phyloP scores from a whole-genome alignment of 2,888 invertebrate species.

The Cheilosia vulpina region DNA sequence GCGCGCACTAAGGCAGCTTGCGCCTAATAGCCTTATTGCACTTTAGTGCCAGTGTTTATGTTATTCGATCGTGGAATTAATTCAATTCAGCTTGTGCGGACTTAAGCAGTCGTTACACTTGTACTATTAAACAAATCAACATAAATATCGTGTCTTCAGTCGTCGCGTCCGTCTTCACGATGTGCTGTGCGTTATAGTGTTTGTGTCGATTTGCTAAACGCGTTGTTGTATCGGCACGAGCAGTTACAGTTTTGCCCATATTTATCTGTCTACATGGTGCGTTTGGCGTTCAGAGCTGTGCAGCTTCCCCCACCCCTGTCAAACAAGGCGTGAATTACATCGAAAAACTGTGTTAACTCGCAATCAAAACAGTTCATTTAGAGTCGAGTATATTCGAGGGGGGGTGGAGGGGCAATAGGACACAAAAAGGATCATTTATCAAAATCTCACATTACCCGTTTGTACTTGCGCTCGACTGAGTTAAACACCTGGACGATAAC shows the following conservation, averaged over 20 bases:
- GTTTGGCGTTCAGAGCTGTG: constrained; percentile 27
- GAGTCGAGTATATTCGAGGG: constrained; percentile 13
- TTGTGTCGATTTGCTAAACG: constrained; percentile 66
- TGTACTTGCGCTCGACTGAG: constrained; percentile 59
- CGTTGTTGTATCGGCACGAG: constrained; percentile 39
- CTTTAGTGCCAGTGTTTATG: constrained; percentile 74
- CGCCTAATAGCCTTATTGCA: constrained; percentile 73
- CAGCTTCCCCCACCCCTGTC: constrained; percentile 7
- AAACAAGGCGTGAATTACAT: constrained; percentile 73
- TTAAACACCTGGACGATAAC: constrained; percentile 74
- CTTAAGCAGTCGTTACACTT: constrained; percentile 75
- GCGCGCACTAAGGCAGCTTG: constrained; percentile 37
- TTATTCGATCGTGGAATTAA: constrained; percentile 74
- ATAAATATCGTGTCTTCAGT: constrained; percentile 74
- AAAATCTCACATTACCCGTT: constrained; percentile 75
- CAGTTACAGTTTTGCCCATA: constrained; percentile 37
- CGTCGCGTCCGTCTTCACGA: constrained; percentile 32
- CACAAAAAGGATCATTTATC: constrained; percentile 74
- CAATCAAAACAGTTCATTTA: constrained; percentile 71
- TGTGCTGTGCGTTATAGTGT: constrained; percentile 50
- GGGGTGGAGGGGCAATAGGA: constrained; percentile 28
- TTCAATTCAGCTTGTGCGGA: constrained; percentile 69
- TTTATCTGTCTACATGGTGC: constrained; percentile 62
- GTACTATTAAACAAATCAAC: constrained; percentile 75
- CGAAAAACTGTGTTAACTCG: constrained; percentile 70